Evolutionary conservation across 2,113 vertebrate genomes (phyloP), one percentile per base, ranked within the genome.

Genomic region (Antigone vipio): DNA sequence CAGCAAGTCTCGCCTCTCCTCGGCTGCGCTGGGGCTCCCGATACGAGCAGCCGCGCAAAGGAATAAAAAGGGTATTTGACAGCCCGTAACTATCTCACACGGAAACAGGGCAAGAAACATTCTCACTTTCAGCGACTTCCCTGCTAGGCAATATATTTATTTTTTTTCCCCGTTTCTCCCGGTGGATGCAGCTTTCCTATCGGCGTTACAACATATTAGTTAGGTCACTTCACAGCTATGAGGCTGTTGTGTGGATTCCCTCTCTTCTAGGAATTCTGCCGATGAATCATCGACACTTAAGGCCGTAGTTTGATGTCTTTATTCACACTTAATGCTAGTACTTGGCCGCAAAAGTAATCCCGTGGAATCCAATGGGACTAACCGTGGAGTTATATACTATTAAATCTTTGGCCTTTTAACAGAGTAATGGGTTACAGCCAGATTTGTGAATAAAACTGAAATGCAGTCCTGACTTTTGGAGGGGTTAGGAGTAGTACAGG

Each of bases 381-480:
- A 60, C 66, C 89, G 62, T 53, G 77, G 84, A 91, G 92, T 93
- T 92, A 68, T 42, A 92, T 50, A 81, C 93, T 93, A 50, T 93
- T 96, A 86, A 96, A 95, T 95, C 91, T 92, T 95, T 32, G 24
- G 85, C 96, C 84, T 97, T 95, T 91, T 95, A 95, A 79, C 77
- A 55, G 80, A 68, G 58, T 82, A 49, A 79, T 87, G 84, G 84
- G 96, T 91, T 92, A 89, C 81, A 85, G 95, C 89, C 94, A 96
- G 94, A 88, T 88, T 75, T 95, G 95, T 87, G 91, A 93, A 62
- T 74, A 85, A 84, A 93, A 87, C 73, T 72, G 83, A 95, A 97
- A 89, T 26, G 42, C 42, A 69, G 92, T 12, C 58, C 89, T 82
- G 84, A 55, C 85, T 93, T 80, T 95, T 3, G 0, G 47, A 90